Evolutionary conservation across 1,140 invertebrate species (phyloP).

Genomic region (Papilio xuthus): DNA sequence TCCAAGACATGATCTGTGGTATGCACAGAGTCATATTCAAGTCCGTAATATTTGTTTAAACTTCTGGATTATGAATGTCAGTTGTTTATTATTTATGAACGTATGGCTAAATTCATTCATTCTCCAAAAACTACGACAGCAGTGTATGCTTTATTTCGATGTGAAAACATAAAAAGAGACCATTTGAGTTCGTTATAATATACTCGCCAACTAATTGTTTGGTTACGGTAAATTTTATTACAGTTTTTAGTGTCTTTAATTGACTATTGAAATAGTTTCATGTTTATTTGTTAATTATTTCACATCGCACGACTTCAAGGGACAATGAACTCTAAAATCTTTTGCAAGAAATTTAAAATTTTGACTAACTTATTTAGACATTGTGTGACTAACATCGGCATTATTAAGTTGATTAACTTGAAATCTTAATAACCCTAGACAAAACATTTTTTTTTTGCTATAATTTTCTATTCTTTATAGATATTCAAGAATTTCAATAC

Average conservation of each 20-base stretch:
- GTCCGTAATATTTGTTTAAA: too few relatives aligned
- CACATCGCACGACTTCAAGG: not conserved
- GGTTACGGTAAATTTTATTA: slow-evolving; percentile 7
- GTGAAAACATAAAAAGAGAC: not conserved
- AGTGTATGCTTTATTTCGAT: not conserved
- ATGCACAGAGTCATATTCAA: too few relatives aligned
- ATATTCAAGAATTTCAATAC: too few relatives aligned
- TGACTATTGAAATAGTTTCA: not conserved
- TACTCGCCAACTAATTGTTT: slow-evolving; percentile 3
- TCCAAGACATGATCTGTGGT: too few relatives aligned
- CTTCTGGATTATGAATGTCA: too few relatives aligned
- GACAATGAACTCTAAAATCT: not conserved
- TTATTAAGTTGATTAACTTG: not conserved
- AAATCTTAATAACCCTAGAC: too few relatives aligned
- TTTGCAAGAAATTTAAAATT: not conserved
- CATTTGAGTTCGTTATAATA: not conserved
- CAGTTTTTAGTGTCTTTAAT: not conserved
- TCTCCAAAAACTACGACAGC: too few relatives aligned
- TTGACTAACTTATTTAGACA: not conserved
- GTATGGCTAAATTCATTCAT: too few relatives aligned
- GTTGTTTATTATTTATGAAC: too few relatives aligned
- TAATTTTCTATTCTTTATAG: too few relatives aligned
- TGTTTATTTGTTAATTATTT: slow-evolving; percentile 3
- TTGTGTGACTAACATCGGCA: not conserved
- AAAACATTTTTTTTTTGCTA: too few relatives aligned